Evolutionary conservation across 1,140 invertebrate species (phyloP), one percentile per base, ranked within the genome.

Genomic region (Cardiocondyla obscurior): DNA sequence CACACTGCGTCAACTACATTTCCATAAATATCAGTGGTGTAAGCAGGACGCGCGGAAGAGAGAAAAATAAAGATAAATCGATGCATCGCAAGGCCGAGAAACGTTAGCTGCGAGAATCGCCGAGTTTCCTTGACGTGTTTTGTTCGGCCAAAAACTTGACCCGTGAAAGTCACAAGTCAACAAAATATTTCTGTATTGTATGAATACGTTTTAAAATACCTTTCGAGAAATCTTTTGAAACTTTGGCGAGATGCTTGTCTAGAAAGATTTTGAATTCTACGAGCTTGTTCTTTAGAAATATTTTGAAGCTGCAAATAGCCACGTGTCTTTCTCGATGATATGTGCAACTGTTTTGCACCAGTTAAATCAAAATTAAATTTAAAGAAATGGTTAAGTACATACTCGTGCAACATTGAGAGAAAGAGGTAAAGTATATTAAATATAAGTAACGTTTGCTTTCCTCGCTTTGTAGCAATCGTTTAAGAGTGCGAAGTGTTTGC

Each of bases 11-110:
- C 73, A 46, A 16, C 33, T 30, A 46, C 22, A 79, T 79, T 79
- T 79, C 74, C 62, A 79, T 79, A 69, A 79, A 55, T 53, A 79
- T 79, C 33, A 46, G 42, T 39, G 53, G 25, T 55, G 33, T 46
- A 12, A 16, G 22, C 60, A 22, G 10, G 22, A 67, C 16, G 46
- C 7, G 46, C 39, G 3, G 22, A n/a, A 19, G 30, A 36, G 58
- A 62, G 19, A 62, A 62, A 30, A 62, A 12, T 46, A 12, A 30
- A 16, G 12, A 53, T 65, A 65, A 77, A 65, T 77, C 72, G 28
- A 76, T 76, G 42, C 67, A 67, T 65, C 1, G 22, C 19, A 64
- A 79, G n/a, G 12, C 16, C n/a, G 22, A 69, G 33, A 69, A 79
- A 55, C 16, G 46, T 51, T 64, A 44, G 73, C 10, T 39, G 16